These are phyloP conservation scores for Macrosoma leucophasiata DNA, from an alignment of 2,888 invertebrate genomes.

Conservation along the genomic window DNA sequence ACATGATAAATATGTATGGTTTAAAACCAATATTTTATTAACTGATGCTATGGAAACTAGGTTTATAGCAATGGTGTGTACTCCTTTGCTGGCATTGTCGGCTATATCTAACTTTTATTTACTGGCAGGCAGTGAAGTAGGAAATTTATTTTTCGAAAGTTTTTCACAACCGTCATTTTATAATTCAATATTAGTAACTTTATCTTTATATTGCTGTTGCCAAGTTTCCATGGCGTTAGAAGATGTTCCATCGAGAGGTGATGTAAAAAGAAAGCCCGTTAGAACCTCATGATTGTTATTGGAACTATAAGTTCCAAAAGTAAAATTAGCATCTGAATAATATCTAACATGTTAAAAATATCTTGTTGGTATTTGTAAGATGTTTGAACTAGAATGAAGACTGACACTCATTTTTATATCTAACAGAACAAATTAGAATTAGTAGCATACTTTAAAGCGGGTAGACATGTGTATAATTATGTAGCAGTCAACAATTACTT, in stretches of 20 bases:
- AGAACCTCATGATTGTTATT: too few species aligned
- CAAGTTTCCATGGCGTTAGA: conserved; percentile 62
- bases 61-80: conserved; percentile 80
- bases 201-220: conserved; percentile 59
- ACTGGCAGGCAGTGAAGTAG: conserved; percentile 85
- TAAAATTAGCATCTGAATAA: too few species aligned
- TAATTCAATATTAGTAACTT: conserved; percentile 43
- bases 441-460: too few species aligned
- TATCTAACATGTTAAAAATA: too few species aligned
- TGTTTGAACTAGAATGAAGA: too few species aligned
- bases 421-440: too few species aligned
- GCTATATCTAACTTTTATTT: conserved; percentile 92
- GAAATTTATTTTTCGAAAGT: conserved; percentile 80
- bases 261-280: too few species aligned
- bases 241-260: conserved; percentile 53
- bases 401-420: too few species aligned
- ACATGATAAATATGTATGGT: conserved; percentile 56
- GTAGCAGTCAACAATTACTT: too few species aligned
- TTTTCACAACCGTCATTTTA: conserved; percentile 57
- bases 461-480: too few species aligned
- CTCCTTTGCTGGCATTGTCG: conserved; percentile 85
- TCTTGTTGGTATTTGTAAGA: too few species aligned
- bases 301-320: too few species aligned
- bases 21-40: conserved; percentile 53
- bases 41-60: conserved; percentile 71